Conservation (phyloP, 2,113 vertebrate genomes). For the Sceloporus undulatus region DNA sequence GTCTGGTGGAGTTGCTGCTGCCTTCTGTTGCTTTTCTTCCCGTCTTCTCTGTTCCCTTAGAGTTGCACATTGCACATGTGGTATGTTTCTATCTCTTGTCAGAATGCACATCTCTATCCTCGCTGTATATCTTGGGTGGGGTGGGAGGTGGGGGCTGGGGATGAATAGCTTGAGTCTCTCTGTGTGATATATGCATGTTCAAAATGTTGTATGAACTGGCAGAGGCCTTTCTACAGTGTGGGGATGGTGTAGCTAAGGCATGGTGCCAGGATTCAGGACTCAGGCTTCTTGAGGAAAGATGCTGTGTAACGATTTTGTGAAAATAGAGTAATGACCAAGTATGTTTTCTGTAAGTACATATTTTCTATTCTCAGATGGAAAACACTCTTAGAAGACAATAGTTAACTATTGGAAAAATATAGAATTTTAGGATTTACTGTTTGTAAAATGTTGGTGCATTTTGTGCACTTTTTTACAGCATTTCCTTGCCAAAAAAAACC, state of each 20-base stretch:
- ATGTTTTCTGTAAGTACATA: too few species aligned
- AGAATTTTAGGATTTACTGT: too few species aligned
- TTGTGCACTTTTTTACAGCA: too few species aligned
- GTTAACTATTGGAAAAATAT: too few species aligned
- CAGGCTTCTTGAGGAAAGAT: neutral
- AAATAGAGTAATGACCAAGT: neutral
- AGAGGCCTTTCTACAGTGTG: neutral
- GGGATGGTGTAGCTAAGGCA: neutral
- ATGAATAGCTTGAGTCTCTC: neutral
- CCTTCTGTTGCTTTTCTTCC: slow-evolving; percentile 29
- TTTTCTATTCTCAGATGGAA: too few species aligned
- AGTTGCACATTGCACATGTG: neutral
- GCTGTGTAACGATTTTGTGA: too few species aligned
- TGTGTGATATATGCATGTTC: neutral
- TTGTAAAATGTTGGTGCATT: too few species aligned
- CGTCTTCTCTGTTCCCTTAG: slow-evolving; percentile 37
- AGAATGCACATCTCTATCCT: neutral
- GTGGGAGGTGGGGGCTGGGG: neutral
- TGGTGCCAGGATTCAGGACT: neutral
- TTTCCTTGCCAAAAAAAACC: too few species aligned
- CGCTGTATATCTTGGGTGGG: neutral
- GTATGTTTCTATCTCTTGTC: neutral
- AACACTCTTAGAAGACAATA: too few species aligned
- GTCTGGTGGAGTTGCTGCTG: slow-evolving; percentile 7
- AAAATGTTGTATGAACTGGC: neutral